These are phyloP conservation scores for Lepidurus couesii DNA, from an alignment of 1,140 invertebrate genomes.

Conservation along the genomic window DNA sequence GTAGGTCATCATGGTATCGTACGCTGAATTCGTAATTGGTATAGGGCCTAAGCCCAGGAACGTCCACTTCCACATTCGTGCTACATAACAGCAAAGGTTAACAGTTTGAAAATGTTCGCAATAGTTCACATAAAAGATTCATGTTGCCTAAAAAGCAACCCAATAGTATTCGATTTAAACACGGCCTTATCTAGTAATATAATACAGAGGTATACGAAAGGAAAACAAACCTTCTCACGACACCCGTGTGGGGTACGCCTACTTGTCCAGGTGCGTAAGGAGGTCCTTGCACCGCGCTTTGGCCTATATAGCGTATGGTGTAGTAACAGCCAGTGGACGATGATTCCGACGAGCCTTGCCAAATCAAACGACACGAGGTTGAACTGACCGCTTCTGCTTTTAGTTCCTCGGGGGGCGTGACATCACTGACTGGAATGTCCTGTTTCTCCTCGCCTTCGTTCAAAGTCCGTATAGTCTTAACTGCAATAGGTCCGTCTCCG, in stretches of 20 bases:
- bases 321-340: slow-evolving; percentile 43
- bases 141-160: too few relatives aligned
- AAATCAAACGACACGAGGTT: slow-evolving; percentile 48
- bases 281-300: background rate
- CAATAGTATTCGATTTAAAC: too few relatives aligned
- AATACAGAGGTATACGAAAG: slow-evolving; percentile 16
- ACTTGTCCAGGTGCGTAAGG: background rate
- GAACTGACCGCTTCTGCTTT: slow-evolving; percentile 49
- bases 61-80: slow-evolving; percentile 46
- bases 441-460: slow-evolving; percentile 30
- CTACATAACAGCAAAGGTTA: slow-evolving; percentile 38
- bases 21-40: slow-evolving; percentile 58
- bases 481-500: slow-evolving; percentile 40
- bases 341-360: slow-evolving; percentile 42
- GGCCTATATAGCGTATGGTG: slow-evolving; percentile 48
- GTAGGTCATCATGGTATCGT: slow-evolving; percentile 28
- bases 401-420: slow-evolving; percentile 45
- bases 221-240: background rate
- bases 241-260: background rate
- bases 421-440: slow-evolving; percentile 27
- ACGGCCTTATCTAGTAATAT: too few relatives aligned
- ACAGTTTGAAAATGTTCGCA: too few relatives aligned
- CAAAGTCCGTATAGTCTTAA: slow-evolving; percentile 40
- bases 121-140: too few relatives aligned
- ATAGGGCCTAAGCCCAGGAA: slow-evolving; percentile 53